Evolutionary conservation across 2,888 invertebrate species (phyloP), one percentile per base, ranked within the genome.

Genomic region (Noctuana brunneofusca): DNA sequence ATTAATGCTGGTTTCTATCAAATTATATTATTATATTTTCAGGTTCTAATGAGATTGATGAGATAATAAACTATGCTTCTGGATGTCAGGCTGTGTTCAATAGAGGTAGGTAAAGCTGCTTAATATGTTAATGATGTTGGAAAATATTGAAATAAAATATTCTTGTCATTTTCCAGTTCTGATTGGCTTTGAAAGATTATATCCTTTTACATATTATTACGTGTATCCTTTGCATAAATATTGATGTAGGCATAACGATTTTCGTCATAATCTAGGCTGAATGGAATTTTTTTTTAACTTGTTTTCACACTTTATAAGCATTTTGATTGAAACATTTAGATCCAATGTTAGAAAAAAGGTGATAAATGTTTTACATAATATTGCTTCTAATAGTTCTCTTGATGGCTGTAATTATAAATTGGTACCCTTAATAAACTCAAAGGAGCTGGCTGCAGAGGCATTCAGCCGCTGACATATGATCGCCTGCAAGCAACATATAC

Each of bases 401-500:
- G 1, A 41, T 2, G 14, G 1, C 41, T 41, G 1, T 2, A 14
- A 38, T 38, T 38, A 38, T 38, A 38, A 38, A 38, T 5, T 30
- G 27, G 62, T 65, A 73, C 78, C 79, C 80, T 80, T 72, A 78
- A 86, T 65, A 27, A 52, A 52, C 58, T 75, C 56, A 43, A 87
- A 88, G 88, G 85, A 65, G 66, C 74, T 71, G 79, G 77, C 62
- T 67, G 73, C 56, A 66, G 58, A 5, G 73, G 66, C 0, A 59
- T 70, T 9, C 75, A 80, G 75, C 89, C 89, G 0, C 69, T 83
- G 72, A 79, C 83, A 0, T 48, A 80, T 70, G 83, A 66, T 69
- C 86, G 79, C 30, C 85, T 89, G 35, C 87, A 86, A 68, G 55
- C 67, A 1, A 83, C 87, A 6, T 93, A 87, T 81, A 88, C 93